phyloP scores from a whole-genome alignment of 2,113 vertebrate species.

The Struthidea cinerea region DNA sequence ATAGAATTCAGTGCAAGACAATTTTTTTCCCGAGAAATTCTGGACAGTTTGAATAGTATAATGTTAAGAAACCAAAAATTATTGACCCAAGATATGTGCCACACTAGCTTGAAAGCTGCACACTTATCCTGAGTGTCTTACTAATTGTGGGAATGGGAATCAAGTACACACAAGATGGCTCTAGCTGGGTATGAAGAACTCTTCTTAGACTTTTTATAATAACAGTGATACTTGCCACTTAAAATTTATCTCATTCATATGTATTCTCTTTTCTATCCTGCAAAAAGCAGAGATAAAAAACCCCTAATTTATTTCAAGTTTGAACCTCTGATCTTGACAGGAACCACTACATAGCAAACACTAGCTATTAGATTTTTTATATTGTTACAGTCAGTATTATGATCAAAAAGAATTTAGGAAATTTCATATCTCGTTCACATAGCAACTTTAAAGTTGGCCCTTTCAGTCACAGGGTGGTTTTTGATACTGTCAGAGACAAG shows the following conservation, averaged over 20 bases:
- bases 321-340: not conserved
- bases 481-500: not conserved
- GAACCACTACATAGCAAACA: not conserved
- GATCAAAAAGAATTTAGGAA: not conserved
- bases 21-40: not conserved
- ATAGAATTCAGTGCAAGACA: not conserved
- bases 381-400: not conserved
- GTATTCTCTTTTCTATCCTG: not conserved
- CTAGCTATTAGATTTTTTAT: not conserved
- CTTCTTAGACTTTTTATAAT: not conserved
- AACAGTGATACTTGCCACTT: not conserved
- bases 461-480: not conserved
- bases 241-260: not conserved
- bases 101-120: not conserved
- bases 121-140: not conserved
- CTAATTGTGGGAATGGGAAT: not conserved
- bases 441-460: not conserved
- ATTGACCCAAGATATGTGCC: not conserved
- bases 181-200: not conserved
- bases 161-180: not conserved
- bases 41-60: not conserved
- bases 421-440: not conserved
- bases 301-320: not conserved
- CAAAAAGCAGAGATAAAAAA: not conserved
- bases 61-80: not conserved